phyloP scores from a whole-genome alignment of 2,888 invertebrate genomes.

The Macrophya alboannulata region DNA sequence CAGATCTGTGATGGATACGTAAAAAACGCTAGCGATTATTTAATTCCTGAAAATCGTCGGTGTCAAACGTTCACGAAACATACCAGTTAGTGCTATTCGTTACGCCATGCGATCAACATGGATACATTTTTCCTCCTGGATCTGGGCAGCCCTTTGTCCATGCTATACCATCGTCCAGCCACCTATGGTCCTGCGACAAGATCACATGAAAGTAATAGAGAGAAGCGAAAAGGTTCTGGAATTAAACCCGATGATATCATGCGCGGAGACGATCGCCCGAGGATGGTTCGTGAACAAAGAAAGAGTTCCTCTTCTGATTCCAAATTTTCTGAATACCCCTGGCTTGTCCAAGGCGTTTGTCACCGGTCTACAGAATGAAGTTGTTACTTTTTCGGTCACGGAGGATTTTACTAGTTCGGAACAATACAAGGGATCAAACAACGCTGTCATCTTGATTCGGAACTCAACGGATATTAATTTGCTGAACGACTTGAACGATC shows the following conservation, averaged over 20 bases:
- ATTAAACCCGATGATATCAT: slow-evolving; percentile 1
- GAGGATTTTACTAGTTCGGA: slow-evolving; percentile 3
- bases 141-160: not conserved
- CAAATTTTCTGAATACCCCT: not conserved
- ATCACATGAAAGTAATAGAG: not conserved
- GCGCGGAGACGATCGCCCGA: slow-evolving; percentile 16
- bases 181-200: not conserved
- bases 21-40: slow-evolving; percentile 16
- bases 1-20: slow-evolving; percentile 19
- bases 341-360: slow-evolving; percentile 15
- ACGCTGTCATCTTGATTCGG: slow-evolving; percentile 64
- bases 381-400: slow-evolving; percentile 1
- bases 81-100: slow-evolving; percentile 18
- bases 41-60: not conserved
- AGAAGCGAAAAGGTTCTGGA: not conserved
- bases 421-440: slow-evolving; percentile 36
- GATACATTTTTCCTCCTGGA: not conserved
- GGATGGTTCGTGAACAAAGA: not conserved
- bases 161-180: slow-evolving; percentile 16
- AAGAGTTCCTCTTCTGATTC: slow-evolving; percentile 35
- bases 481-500: slow-evolving; percentile 55
- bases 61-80: slow-evolving; percentile 19
- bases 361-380: slow-evolving; percentile 6
- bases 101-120: slow-evolving; percentile 32
- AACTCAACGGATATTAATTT: slow-evolving; percentile 59